phyloP scores from a whole-genome alignment of 2,888 invertebrate species.

The Agrochola macilenta region DNA sequence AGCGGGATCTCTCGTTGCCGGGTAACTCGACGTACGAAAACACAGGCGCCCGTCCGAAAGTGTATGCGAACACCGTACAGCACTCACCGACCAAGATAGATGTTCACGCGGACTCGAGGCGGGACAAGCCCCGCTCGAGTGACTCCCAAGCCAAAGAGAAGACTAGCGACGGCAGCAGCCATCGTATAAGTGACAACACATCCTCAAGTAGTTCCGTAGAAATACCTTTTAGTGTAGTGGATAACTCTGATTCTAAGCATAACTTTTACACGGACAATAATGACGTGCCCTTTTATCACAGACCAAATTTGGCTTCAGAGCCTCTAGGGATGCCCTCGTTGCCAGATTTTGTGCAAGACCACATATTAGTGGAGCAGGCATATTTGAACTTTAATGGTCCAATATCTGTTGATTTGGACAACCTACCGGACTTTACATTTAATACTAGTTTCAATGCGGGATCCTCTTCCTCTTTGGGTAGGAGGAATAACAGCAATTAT shows the following conservation, averaged over 20 bases:
- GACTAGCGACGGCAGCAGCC: slow-evolving; percentile 76
- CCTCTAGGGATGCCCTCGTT: slow-evolving; percentile 91
- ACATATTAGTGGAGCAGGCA: slow-evolving; percentile 95
- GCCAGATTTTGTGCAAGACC: slow-evolving; percentile 97
- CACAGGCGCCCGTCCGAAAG: slow-evolving; percentile 95
- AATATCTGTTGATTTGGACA: slow-evolving; percentile 91
- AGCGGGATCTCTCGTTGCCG: slow-evolving; percentile 91
- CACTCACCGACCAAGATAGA: slow-evolving; percentile 87
- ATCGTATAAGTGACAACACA: slow-evolving; percentile 82
- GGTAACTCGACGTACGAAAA: slow-evolving; percentile 91
- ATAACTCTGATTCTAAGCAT: slow-evolving; percentile 88
- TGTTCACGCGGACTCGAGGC: slow-evolving; percentile 79
- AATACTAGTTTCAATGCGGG: slow-evolving; percentile 88
- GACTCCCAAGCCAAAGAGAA: slow-evolving; percentile 85
- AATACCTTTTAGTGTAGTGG: slow-evolving; percentile 87
- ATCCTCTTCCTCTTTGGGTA: slow-evolving; percentile 82
- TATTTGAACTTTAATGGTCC: slow-evolving; percentile 91
- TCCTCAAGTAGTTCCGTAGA: slow-evolving; percentile 87
- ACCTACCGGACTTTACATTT: slow-evolving; percentile 93
- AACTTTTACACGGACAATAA: slow-evolving; percentile 85
- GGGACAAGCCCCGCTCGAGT: slow-evolving; percentile 79
- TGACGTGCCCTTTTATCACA: slow-evolving; percentile 84
- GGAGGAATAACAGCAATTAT: slow-evolving; percentile 80
- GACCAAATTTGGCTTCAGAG: slow-evolving; percentile 86
- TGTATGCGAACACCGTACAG: slow-evolving; percentile 89